Base-by-base conservation (phyloP, 2,888 invertebrate genomes). In the Leptinotarsa tumamoca region DNA sequence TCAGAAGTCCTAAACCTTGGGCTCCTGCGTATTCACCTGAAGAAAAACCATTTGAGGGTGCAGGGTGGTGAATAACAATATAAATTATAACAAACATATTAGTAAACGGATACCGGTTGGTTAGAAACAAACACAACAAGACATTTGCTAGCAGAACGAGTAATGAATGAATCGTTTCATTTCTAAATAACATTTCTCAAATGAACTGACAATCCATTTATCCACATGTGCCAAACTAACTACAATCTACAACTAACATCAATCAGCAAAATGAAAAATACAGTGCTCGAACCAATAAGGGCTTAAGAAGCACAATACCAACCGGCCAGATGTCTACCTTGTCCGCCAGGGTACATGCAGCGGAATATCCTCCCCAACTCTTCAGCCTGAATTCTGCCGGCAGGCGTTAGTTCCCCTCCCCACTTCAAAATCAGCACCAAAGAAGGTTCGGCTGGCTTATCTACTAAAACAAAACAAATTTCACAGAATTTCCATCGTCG, bases 331-430 rank as follows among this genome's bases (percentile, higher is more conserved):
- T 95, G 95, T 86, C 95, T 92, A 87, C 96, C 96, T 93, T 98
- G 98, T 81, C 98, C 98, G 73, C 98, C 98, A 15, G 99, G 99
- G 90, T 99, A 99, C 95, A 99, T 98, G 92, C 99, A 99, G 80
- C 99, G 94, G 91, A 99, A 99, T 87, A 99, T 98, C 83, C 98
- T 92, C 63, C 99, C 99, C 81, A 99, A 89, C 89, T 98, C 98
- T 90, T 99, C 98, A 0, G 99, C 98, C 90, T 99, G 98, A 76
- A 97, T 96, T 81, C 98, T 93, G 4, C 99, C 99, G 2, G 98
- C 98, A 0, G 98, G 98, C 10, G 99, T 99, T 86, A 99, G 90
- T 90, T 99, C 99, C 67, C 99, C 99, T 79, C 99, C 99, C 99
- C 99, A 99, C 90, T 99, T 99, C 79, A 99, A 90, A 80, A 99